A percentile compares a stretch with the other conserved stretches of the same genome.
These are phyloP conservation scores for Phocoena phocoena DNA, from an alignment of 2,113 vertebrate genomes.

Conservation along the genomic window DNA sequence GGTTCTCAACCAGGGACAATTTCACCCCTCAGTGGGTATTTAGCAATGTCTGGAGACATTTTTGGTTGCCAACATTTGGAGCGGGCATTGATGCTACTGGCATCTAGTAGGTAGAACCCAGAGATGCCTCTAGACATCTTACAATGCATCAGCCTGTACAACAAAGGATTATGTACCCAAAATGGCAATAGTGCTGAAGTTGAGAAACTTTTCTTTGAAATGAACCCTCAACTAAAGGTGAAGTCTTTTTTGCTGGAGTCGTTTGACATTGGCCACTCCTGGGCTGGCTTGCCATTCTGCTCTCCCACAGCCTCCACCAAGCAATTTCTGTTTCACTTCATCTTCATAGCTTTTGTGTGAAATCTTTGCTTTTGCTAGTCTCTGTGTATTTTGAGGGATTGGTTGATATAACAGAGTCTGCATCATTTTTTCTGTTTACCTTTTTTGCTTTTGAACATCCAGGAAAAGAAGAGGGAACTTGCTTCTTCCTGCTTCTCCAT, in stretches of 20 bases:
- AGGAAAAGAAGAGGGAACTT: constrained; percentile 34
- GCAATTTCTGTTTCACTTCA: background rate
- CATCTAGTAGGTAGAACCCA: background rate
- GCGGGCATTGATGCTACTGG: background rate
- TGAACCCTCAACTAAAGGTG: background rate
- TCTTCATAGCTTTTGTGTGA: background rate
- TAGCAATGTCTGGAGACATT: background rate
- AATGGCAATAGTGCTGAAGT: background rate
- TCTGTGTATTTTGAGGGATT: background rate
- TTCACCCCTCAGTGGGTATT: background rate
- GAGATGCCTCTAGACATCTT: background rate
- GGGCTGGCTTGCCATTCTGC: background rate
- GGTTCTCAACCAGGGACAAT: background rate
- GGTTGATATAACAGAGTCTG: background rate
- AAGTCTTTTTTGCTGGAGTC: background rate
- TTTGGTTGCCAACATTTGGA: background rate
- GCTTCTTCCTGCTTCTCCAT: background rate
- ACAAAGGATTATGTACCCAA: no score
- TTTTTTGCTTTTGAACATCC: background rate
- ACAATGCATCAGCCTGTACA: background rate
- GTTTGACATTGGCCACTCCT: background rate
- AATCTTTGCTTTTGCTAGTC: background rate
- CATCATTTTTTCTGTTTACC: background rate
- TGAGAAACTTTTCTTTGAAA: background rate
- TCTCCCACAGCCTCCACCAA: no score